Evolutionary conservation across 2,797 vertebrate genomes (phyloP), one percentile per base, ranked within the genome.

Genomic region (Iguana delicatissima): DNA sequence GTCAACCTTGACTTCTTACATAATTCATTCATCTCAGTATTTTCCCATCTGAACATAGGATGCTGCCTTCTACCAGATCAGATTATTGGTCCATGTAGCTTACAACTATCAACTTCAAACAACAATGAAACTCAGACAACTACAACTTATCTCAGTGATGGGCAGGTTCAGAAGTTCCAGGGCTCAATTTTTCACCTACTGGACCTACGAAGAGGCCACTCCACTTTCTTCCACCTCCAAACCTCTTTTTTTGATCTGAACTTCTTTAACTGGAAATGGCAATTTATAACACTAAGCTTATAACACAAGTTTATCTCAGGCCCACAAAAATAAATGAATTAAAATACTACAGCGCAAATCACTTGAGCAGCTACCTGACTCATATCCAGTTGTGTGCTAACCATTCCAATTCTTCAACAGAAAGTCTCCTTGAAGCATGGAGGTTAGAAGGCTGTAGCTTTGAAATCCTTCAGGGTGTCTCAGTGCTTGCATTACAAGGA

Each of bases 401-500:
- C 26, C 13, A 6, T 14, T 1, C 1, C 3, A 18, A 50, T 52
- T 52, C 0, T 4, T 64, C 32, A 42, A 59, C 72, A 64, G 32
- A 90, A 87, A 82, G 22, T 35, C 38, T 74, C 32, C 84, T 82
- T 82, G 67, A 76, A 52, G 38, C 35, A 82, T n/a, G 42, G 26
- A 86, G 35, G 38, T 82, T 85, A 35, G 79, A 73, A 50, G 64
- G 67, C 57, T 42, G 26, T 29, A 90, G 64, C 77, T 86, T 14
- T 72, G 89, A 0, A 2, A 90, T 69, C 4, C 35, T 90, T 50
- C 20, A n/a, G 59, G 0, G 0, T 13, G 79, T 20, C 89, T 57
- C 72, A 38, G 0, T 0, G 0, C 62, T 64, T 57, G 38, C 9
- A 13, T 86, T 81, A 86, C 76, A 81, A 35, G 10, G 16, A 46